phyloP scores from a whole-genome alignment of 2,113 vertebrate species.

The Aegotheles bennettii region DNA sequence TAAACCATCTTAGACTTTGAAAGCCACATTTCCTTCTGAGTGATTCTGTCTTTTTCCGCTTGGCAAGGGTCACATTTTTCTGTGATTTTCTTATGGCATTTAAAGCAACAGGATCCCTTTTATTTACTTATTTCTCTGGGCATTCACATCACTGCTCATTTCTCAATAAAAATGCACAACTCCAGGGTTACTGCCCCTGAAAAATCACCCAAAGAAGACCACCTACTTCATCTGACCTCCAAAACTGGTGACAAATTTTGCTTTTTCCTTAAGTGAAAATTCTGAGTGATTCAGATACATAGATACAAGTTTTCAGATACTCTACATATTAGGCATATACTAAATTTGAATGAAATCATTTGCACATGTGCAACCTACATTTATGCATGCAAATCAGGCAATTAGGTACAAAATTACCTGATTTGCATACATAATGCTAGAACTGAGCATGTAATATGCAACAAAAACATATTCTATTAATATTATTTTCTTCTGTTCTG shows the following conservation, averaged over 20 bases:
- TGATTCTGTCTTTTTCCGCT: slow-evolving; percentile 8
- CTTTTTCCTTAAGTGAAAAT: background rate
- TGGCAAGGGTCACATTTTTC: background rate
- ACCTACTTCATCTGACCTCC: background rate
- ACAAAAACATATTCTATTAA: slow-evolving; percentile 54
- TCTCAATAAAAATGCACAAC: background rate
- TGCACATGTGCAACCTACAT: slow-evolving; percentile 54
- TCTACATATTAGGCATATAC: slow-evolving; percentile 27
- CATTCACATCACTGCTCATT: background rate
- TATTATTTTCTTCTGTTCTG: slow-evolving; percentile 55
- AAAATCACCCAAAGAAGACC: background rate
- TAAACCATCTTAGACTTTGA: background rate
- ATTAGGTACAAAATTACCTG: slow-evolving; percentile 59
- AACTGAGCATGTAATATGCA: slow-evolving; percentile 31
- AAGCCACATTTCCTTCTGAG: background rate
- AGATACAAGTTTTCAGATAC: slow-evolving; percentile 2
- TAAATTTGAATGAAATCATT: slow-evolving; percentile 59
- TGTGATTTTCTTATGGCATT: background rate
- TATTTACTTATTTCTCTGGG: background rate
- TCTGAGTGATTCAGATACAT: background rate
- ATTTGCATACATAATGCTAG: slow-evolving; percentile 58
- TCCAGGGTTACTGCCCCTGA: background rate
- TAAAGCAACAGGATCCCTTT: slow-evolving; percentile 11
- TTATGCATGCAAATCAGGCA: slow-evolving; percentile 64
- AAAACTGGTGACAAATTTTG: background rate